Conservation (phyloP, 2,888 invertebrate genomes). For the Acleris cristana region DNA sequence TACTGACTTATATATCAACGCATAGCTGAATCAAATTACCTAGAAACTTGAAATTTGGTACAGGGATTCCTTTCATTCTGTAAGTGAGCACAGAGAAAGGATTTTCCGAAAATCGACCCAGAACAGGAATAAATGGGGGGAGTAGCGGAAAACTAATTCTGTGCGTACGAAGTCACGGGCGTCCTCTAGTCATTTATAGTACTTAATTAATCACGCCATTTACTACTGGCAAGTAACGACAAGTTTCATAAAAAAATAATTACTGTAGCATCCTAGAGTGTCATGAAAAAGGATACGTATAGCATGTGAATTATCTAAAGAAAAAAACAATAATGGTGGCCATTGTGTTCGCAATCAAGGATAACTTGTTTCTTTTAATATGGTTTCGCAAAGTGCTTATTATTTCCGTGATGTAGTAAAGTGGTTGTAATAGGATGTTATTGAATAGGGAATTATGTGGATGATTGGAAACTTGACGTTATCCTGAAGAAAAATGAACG, state of each 20-base stretch:
- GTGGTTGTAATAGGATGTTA: conserved; percentile 29
- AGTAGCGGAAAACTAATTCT: too few species aligned
- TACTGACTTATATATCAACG: too few species aligned
- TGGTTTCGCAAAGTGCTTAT: conserved; percentile 61
- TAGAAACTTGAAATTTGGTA: too few species aligned
- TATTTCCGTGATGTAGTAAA: conserved; percentile 67
- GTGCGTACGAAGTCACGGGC: too few species aligned
- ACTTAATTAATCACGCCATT: conserved; percentile 48
- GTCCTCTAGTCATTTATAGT: background rate
- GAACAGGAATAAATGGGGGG: too few species aligned
- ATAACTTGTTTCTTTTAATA: conserved; percentile 65
- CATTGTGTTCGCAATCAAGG: conserved; percentile 74
- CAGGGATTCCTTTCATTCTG: too few species aligned
- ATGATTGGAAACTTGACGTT: conserved; percentile 1
- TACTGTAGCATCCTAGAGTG: conserved; percentile 45
- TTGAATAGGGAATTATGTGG: conserved; percentile 24
- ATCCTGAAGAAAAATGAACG: background rate
- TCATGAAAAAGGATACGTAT: conserved; percentile 64
- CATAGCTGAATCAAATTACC: too few species aligned
- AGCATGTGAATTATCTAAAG: conserved; percentile 70
- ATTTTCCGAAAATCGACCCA: too few species aligned
- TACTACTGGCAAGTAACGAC: conserved; percentile 11
- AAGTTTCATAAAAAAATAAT: conserved; percentile 49
- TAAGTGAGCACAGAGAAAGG: too few species aligned
- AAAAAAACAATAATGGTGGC: conserved; percentile 66